These are phyloP conservation scores for Chloromyia formosa DNA, from an alignment of 2,888 invertebrate species.

Conservation along the genomic window DNA sequence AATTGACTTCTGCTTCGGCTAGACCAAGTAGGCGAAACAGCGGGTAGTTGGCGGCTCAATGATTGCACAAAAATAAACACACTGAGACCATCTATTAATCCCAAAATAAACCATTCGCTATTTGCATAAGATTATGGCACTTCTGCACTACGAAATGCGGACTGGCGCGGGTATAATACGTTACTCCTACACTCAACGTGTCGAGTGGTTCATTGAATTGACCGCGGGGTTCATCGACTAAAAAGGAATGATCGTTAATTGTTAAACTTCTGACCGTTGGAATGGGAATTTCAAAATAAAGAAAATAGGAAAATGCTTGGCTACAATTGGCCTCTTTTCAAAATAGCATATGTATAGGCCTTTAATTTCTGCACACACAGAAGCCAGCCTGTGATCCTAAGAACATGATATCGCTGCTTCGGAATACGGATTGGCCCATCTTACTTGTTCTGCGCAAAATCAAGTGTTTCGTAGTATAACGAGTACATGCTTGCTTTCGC, in stretches of 20 bases:
- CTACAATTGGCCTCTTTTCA: too few relatives aligned
- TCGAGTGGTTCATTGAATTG: background rate
- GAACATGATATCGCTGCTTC: too few relatives aligned
- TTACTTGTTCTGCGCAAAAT: too few relatives aligned
- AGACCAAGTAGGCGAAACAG: constrained; percentile 33
- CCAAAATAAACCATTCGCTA: constrained; percentile 41
- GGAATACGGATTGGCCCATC: too few relatives aligned
- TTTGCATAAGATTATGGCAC: constrained; percentile 16
- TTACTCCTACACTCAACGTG: background rate
- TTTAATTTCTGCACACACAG: too few relatives aligned
- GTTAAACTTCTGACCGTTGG: background rate
- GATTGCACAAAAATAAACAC: constrained; percentile 42
- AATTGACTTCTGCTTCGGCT: constrained; percentile 31
- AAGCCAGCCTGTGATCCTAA: too few relatives aligned
- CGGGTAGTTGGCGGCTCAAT: background rate
- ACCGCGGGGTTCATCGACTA: background rate
- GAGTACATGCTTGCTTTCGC: too few relatives aligned
- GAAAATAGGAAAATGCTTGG: too few relatives aligned
- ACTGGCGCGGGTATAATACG: background rate
- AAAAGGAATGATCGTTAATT: background rate
- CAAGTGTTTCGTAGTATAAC: too few relatives aligned
- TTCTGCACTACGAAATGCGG: constrained; percentile 1
- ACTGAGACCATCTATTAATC: constrained; percentile 13
- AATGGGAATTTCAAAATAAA: too few relatives aligned
- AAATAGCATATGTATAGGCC: too few relatives aligned